Evolutionary conservation across 2,797 vertebrate genomes (phyloP).

Genomic region (Eptatretus atami): DNA sequence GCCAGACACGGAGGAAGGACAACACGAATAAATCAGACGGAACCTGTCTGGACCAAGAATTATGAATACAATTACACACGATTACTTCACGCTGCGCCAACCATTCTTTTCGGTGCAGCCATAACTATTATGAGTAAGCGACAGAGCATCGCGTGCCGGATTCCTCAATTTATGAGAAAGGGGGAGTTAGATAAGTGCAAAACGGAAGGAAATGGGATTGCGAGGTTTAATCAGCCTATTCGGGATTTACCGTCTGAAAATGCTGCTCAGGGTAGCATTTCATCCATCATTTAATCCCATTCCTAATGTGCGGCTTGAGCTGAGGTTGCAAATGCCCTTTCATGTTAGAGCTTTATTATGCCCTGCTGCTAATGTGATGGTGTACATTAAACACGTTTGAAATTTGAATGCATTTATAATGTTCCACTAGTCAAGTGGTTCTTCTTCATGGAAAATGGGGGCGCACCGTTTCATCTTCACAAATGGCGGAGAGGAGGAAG

Average conservation of each 20-base stretch:
- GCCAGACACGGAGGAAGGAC: conserved; percentile 45
- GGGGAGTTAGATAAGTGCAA: conserved; percentile 54
- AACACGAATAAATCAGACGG: conserved; percentile 30
- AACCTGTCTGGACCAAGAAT: conserved; percentile 44
- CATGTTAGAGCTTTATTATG: conserved; percentile 90
- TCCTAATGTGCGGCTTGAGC: conserved; percentile 90
- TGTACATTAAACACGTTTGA: conserved; percentile 5
- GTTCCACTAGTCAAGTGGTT: conserved; percentile 5
- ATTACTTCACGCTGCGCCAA: conserved; percentile 35
- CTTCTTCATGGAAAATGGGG: conserved; percentile 1
- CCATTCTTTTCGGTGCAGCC: conserved; percentile 41
- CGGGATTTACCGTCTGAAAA: conserved; percentile 99
- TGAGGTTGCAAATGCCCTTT: conserved; percentile 99
- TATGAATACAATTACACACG: conserved; percentile 39
- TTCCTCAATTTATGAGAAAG: conserved; percentile 72
- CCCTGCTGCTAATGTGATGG: conserved; percentile 5
- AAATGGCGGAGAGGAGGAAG: no score
- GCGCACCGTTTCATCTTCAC: neutral
- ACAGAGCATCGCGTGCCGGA: conserved; percentile 35
- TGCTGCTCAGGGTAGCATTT: conserved; percentile 90
- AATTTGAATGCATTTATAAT: conserved; percentile 5
- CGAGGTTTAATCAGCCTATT: conserved; percentile 45
- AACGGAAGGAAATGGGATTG: conserved; percentile 32
- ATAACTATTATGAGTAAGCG: conserved; percentile 40
- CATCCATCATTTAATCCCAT: conserved; percentile 99